Percentiles rank a stretch among this genome's conserved stretches.
These are phyloP conservation scores for Okapia johnstoni DNA, from an alignment of 2,113 vertebrate species.

Conservation along the genomic window DNA sequence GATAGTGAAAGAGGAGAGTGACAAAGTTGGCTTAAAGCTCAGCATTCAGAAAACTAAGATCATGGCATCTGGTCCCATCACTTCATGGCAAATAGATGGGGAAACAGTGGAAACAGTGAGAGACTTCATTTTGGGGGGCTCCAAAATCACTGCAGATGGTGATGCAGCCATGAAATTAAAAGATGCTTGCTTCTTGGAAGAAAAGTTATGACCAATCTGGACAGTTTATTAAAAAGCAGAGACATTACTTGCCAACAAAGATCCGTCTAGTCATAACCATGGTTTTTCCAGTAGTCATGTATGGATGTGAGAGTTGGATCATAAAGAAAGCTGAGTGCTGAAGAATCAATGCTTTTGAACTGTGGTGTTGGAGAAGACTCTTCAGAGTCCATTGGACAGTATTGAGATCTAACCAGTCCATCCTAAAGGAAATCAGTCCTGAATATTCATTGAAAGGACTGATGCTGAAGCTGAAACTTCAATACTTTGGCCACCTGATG, in stretches of 20 bases:
- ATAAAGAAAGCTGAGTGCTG: accelerated
- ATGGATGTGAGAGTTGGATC: not conserved
- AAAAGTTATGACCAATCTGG: not conserved
- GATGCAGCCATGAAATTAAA: not conserved
- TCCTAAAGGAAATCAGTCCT: not conserved
- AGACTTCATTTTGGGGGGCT: not conserved
- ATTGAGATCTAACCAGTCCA: not conserved
- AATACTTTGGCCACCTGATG: not conserved
- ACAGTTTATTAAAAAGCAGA: not conserved
- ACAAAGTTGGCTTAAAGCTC: too few relatives aligned
- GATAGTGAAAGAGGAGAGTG: too few relatives aligned
- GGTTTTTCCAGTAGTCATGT: not conserved
- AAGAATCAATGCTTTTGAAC: not conserved
- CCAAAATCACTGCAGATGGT: not conserved
- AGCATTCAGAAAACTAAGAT: too few relatives aligned
- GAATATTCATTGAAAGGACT: not conserved
- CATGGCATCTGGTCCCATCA: not conserved
- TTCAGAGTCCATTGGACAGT: not conserved
- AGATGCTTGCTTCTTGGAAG: not conserved
- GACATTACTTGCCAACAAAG: not conserved
- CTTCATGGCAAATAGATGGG: not conserved
- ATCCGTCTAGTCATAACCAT: accelerated
- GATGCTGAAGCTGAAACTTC: not conserved
- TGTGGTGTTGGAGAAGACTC: not conserved
- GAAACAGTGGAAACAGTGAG: not conserved